Percentiles rank a stretch among this genome's conserved stretches.
phyloP scores from a whole-genome alignment of 2,797 vertebrate genomes.

The Knipowitschia caucasica region DNA sequence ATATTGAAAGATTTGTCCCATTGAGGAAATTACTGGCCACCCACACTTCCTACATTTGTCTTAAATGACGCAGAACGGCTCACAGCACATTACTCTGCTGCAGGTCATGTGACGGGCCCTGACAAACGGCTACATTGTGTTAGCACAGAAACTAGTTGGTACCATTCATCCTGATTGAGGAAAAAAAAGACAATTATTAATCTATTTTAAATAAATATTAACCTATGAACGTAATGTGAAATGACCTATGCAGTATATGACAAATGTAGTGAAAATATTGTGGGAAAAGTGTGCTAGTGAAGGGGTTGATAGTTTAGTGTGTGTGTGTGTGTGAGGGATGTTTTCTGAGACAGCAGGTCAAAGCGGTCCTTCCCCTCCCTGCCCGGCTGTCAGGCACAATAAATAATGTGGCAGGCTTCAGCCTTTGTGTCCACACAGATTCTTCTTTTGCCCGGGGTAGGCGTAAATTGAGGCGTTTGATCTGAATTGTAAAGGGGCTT shows the following conservation, averaged over 20 bases:
- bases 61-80: conserved; percentile 53
- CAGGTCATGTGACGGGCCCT: conserved; percentile 45
- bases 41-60: conserved; percentile 56
- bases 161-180: no score
- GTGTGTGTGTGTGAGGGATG: conserved; percentile 24
- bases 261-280: not conserved
- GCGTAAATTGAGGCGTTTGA: conserved; percentile 94
- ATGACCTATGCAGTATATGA: no score
- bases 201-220: no score
- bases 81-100: conserved; percentile 29
- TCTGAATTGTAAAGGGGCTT: conserved; percentile 97
- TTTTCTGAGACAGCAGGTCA: conserved; percentile 57
- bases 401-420: conserved; percentile 75
- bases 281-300: not conserved
- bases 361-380: conserved; percentile 65
- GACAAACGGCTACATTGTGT: conserved; percentile 52
- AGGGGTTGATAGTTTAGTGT: not conserved
- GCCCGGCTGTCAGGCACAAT: conserved; percentile 74
- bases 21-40: conserved; percentile 57
- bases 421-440: conserved; percentile 87
- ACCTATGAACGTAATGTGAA: no score
- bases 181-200: no score
- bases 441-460: conserved; percentile 85
- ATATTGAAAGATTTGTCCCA: conserved; percentile 52
- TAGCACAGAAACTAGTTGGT: conserved; percentile 32